A percentile compares a stretch with the other conserved stretches of the same genome.
Conservation (phyloP, 2,113 vertebrate genomes). For the Sphaerodactylus townsendi region DNA sequence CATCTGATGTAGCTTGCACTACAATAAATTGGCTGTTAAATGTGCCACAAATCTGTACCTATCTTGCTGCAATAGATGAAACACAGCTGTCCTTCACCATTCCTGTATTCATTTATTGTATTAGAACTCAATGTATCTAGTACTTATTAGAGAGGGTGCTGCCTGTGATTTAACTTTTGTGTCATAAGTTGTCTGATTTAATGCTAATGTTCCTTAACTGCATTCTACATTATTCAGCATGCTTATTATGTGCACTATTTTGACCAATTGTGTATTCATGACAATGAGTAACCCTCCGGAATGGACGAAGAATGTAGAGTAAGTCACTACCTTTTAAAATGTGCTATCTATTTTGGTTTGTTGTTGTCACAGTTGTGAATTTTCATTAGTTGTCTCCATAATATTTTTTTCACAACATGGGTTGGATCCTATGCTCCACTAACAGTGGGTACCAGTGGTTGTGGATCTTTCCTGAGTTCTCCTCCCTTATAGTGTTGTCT, state of each 20-base stretch:
- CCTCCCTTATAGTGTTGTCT: too few relatives aligned
- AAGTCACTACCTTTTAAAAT: constrained; percentile 73
- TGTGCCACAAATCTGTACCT: too few relatives aligned
- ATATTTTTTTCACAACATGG: not conserved
- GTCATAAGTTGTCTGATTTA: not conserved
- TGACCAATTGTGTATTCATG: constrained; percentile 99
- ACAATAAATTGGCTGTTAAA: not conserved
- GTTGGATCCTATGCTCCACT: too few relatives aligned
- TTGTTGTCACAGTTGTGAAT: constrained; percentile 2
- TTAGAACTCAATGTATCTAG: not conserved
- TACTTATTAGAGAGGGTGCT: not conserved
- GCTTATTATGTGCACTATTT: constrained; percentile 99
- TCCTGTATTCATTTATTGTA: not conserved
- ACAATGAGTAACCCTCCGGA: constrained; percentile 95
- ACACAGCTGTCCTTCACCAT: not conserved
- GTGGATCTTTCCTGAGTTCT: too few relatives aligned
- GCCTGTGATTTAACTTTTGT: not conserved
- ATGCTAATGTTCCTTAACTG: constrained; percentile 83
- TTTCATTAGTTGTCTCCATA: not conserved
- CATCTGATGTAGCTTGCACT: not conserved
- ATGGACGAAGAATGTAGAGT: constrained; percentile 99
- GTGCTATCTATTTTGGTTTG: not conserved
- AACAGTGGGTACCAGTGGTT: not conserved
- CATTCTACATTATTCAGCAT: constrained; percentile 91
- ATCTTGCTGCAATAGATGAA: not conserved